phyloP scores from a whole-genome alignment of 2,797 vertebrate species.

The Pseudopleuronectes americanus region DNA sequence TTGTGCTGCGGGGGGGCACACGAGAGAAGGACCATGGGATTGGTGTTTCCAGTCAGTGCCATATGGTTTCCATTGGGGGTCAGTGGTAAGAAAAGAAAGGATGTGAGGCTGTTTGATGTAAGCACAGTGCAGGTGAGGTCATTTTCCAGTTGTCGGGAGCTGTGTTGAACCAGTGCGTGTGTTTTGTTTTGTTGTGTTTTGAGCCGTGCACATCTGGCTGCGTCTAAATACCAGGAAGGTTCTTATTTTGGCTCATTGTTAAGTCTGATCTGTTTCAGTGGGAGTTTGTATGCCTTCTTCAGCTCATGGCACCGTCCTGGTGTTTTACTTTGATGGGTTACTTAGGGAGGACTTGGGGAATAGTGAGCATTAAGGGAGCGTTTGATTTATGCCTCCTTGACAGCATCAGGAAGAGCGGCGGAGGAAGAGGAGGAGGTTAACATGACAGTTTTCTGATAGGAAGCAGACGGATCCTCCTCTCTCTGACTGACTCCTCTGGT shows the following conservation, averaged over 20 bases:
- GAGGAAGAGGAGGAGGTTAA: slow-evolving; percentile 50
- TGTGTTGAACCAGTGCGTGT: slow-evolving; percentile 41
- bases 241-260: slow-evolving; percentile 45
- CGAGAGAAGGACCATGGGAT: slow-evolving; percentile 26
- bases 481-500: slow-evolving; percentile 34
- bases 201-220: slow-evolving; percentile 53
- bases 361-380: slow-evolving; percentile 29
- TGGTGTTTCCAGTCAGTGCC: slow-evolving; percentile 64
- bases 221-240: slow-evolving; percentile 40
- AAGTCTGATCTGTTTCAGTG: slow-evolving; percentile 21
- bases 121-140: slow-evolving; percentile 81
- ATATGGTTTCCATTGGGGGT: slow-evolving; percentile 75
- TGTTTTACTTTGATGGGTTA: slow-evolving; percentile 40
- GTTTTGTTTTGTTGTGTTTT: slow-evolving; percentile 19
- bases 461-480: slow-evolving; percentile 50
- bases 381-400: slow-evolving; percentile 66
- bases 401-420: slow-evolving; percentile 30
- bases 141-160: slow-evolving; percentile 71
- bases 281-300: slow-evolving; percentile 55
- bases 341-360: slow-evolving; percentile 31
- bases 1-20: slow-evolving; percentile 51
- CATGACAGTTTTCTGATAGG: slow-evolving; percentile 59
- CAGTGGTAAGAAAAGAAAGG: slow-evolving; percentile 71
- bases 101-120: slow-evolving; percentile 79
- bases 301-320: slow-evolving; percentile 13